Evolutionary conservation across 2,113 vertebrate species (phyloP).

Genomic region (Rattus norvegicus): DNA sequence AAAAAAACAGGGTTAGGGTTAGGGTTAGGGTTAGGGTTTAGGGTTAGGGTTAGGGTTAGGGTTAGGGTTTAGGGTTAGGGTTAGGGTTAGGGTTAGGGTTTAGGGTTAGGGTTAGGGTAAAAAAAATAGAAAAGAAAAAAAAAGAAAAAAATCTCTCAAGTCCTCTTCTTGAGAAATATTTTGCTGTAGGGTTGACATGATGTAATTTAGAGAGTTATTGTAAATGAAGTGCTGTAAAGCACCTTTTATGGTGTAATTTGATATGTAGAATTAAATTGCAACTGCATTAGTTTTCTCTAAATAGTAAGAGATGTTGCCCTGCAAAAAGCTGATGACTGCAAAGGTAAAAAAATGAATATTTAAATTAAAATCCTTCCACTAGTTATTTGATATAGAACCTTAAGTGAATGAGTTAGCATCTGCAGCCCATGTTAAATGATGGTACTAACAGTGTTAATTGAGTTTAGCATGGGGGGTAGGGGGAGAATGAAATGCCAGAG

Average conservation of each 20-base stretch:
- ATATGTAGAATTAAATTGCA: not conserved
- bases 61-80: too few species aligned
- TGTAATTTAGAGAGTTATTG: not conserved
- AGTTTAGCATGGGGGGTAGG: not conserved
- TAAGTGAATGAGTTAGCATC: slow-evolving; percentile 21
- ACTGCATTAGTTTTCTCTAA: slow-evolving; percentile 22
- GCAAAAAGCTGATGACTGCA: not conserved
- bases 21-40: too few species aligned
- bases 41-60: too few species aligned
- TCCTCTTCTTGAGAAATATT: not conserved
- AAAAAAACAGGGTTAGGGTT: too few species aligned
- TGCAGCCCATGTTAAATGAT: not conserved
- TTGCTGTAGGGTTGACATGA: not conserved
- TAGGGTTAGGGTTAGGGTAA: too few species aligned
- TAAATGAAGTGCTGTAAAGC: not conserved
- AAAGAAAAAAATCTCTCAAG: too few species aligned
- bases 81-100: too few species aligned
- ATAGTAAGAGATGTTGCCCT: not conserved
- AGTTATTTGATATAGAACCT: not conserved
- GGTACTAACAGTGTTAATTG: not conserved
- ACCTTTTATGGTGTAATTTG: slow-evolving; percentile 32
- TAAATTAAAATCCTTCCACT: not conserved
- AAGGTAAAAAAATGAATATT: not conserved
- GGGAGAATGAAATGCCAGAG: not conserved
- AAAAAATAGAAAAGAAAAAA: too few species aligned